Base-by-base conservation (phyloP, 2,888 invertebrate genomes). In the Phortica magna region DNA sequence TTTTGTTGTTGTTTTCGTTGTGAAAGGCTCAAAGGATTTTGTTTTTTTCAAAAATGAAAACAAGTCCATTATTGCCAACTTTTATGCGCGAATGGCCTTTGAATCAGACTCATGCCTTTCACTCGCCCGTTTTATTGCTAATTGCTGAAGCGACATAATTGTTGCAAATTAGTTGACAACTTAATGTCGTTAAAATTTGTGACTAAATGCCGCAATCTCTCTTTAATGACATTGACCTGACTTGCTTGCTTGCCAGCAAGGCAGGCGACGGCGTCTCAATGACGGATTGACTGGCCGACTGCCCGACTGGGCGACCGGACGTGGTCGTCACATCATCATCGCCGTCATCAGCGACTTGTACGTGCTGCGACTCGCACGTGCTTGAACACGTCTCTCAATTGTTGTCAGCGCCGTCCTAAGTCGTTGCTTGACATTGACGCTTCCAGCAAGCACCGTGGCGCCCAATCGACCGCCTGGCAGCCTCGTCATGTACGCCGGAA, bases 121-220 rank as follows among this genome's bases (percentile, higher is more conserved):
- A 83, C 84, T n/a, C 87, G 79, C 79, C 71, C 82, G 81, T 87
- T 87, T 85, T 88, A 85, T 72, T 43, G 42, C n/a, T 74, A 17
- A 48, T 64, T 67, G 43, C 55, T 76, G 71, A 64, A 74, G 76
- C 76, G 65, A 77, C 80, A 82, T 88, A 88, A 88, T 89, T 88
- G 84, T 84, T 84, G 78, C 89, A 88, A 87, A 87, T 88, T 88
- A 89, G 88, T 88, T 86, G 87, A 88, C 85, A 89, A 89, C 88
- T 87, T 89, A 85, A 89, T 83, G 85, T 87, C 83, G 81, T 85
- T 83, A 84, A 85, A 83, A 81, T 85, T 82, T 82, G 42, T 77
- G 80, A 83, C 85, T 87, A 87, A 87, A 87, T 85, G 87, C 85
- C 87, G 85, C 87, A 85, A 84, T 83, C 83, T 82, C 79, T 80